phyloP scores from a whole-genome alignment of 2,113 vertebrate genomes.

The Panthera tigris region DNA sequence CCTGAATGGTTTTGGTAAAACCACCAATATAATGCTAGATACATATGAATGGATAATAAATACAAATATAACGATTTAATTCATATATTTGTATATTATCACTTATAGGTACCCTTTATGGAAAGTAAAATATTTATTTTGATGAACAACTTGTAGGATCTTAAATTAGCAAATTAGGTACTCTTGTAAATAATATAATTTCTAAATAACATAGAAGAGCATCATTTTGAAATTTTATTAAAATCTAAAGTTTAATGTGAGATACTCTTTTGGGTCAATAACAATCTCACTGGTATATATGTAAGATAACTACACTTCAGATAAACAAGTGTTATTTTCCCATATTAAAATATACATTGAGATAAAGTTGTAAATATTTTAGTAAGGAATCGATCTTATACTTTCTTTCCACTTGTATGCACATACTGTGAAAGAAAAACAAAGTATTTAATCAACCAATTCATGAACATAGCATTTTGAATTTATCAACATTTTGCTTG shows the following conservation, averaged over 20 bases:
- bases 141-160: slow-evolving; percentile 62
- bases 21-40: slow-evolving; percentile 8
- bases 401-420: slow-evolving; percentile 67
- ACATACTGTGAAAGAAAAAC: slow-evolving; percentile 68
- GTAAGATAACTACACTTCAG: slow-evolving; percentile 62
- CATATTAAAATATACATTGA: slow-evolving; percentile 69
- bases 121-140: slow-evolving; percentile 67
- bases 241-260: slow-evolving; percentile 75
- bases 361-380: slow-evolving; percentile 76
- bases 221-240: slow-evolving; percentile 74
- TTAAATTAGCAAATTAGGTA: slow-evolving; percentile 67
- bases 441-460: slow-evolving; percentile 70
- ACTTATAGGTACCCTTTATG: not conserved
- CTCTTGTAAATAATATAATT: slow-evolving; percentile 72
- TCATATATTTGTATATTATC: slow-evolving; percentile 45
- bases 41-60: slow-evolving; percentile 38
- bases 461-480: not conserved
- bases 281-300: slow-evolving; percentile 53
- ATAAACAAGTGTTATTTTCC: slow-evolving; percentile 74
- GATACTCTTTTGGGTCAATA: slow-evolving; percentile 72
- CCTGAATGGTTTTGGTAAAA: slow-evolving; percentile 53
- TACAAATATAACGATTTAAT: not conserved
- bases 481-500: slow-evolving; percentile 64
- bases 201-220: slow-evolving; percentile 73
- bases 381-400: slow-evolving; percentile 64